Evolutionary conservation across 2,888 invertebrate genomes (phyloP).

Genomic region (Perithous albicinctus): DNA sequence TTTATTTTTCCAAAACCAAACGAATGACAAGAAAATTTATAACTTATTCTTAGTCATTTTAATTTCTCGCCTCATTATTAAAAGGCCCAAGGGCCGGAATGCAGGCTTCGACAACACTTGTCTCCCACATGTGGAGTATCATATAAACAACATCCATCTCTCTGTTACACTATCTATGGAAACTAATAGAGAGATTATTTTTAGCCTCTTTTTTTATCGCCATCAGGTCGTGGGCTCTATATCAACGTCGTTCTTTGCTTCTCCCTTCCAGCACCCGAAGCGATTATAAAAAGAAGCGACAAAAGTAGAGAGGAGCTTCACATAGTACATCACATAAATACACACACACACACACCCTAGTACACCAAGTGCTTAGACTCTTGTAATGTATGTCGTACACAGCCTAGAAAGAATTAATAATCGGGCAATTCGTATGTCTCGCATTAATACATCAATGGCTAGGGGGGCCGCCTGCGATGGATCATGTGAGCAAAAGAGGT

Average conservation of each 20-base stretch:
- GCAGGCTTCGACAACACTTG: background rate
- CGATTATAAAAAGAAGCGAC: constrained; percentile 21
- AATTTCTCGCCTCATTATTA: background rate
- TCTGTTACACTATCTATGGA: background rate
- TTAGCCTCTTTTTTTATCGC: background rate
- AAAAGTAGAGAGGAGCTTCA: background rate
- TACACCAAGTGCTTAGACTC: background rate
- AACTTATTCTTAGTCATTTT: background rate
- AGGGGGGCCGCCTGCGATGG: background rate
- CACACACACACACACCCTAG: background rate
- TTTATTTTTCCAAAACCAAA: no score
- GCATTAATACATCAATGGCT: constrained; percentile 2
- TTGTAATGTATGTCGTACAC: background rate
- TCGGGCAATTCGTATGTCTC: constrained; percentile 26
- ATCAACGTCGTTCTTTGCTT: background rate
- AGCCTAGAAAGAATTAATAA: background rate
- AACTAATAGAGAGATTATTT: background rate
- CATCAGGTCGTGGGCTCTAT: background rate
- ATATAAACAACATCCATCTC: background rate
- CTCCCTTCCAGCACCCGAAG: background rate
- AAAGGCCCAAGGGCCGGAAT: background rate
- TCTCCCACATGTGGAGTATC: background rate
- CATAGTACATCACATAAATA: background rate
- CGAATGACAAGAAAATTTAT: no score
- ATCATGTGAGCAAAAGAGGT: background rate